Conservation (phyloP, 2,888 invertebrate species). For the Heliconius erato region DNA sequence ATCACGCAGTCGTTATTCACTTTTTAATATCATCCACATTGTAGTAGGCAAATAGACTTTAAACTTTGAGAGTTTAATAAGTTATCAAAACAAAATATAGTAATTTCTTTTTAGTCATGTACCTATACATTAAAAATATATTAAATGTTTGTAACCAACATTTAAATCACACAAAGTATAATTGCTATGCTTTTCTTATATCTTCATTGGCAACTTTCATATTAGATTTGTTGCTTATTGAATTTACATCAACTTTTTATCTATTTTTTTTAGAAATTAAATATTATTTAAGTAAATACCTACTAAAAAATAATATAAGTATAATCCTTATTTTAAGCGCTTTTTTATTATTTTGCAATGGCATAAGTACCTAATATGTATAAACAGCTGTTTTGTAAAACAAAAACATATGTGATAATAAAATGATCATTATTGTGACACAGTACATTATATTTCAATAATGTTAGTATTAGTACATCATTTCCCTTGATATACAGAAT, state of each 20-base stretch:
- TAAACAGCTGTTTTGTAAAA: constrained; percentile 5
- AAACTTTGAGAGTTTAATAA: constrained; percentile 14
- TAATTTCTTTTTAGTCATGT: neutral
- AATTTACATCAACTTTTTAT: too few relatives aligned
- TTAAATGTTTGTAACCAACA: neutral
- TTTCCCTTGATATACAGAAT: neutral
- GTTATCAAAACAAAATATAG: constrained; percentile 8
- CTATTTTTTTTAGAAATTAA: neutral
- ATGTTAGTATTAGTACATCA: neutral
- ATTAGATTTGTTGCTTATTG: too few relatives aligned
- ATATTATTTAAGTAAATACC: neutral
- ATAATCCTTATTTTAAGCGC: neutral
- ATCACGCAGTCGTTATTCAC: constrained; percentile 9
- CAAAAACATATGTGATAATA: neutral
- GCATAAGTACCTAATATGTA: neutral
- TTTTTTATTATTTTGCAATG: neutral
- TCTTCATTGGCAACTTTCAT: too few relatives aligned
- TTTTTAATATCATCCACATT: neutral
- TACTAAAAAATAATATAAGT: too few relatives aligned
- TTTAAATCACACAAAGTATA: neutral
- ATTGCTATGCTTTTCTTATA: too few relatives aligned
- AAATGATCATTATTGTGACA: neutral
- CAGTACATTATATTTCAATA: neutral
- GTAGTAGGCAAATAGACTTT: constrained; percentile 5
- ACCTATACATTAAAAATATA: neutral